Evolutionary conservation across 30 jellyfish, hydroid and myxozoan species (phyloP).

Genomic region (Cassiopea xamachana): DNA sequence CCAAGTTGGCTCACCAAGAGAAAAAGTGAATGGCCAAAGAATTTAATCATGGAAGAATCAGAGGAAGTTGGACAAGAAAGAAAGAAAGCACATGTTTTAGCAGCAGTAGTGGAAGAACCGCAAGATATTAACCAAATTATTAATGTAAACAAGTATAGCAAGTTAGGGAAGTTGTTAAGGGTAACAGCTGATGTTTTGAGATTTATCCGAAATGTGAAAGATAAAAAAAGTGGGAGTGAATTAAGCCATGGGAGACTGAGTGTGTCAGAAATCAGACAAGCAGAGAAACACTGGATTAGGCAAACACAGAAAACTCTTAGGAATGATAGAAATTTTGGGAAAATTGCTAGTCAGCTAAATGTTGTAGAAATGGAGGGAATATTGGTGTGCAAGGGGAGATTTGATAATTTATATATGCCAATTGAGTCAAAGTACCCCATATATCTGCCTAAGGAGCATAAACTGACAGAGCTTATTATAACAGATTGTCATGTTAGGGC

Average conservation of each 20-base stretch:
- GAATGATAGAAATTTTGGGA: background rate
- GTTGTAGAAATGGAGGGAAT: background rate
- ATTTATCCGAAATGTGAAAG: background rate
- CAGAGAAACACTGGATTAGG: constrained; percentile 22
- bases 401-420: background rate
- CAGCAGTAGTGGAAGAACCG: too few species aligned
- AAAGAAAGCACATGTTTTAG: too few species aligned
- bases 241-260: background rate
- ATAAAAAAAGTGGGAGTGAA: background rate
- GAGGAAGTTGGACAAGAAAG: too few species aligned
- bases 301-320: constrained; percentile 18
- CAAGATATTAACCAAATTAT: too few species aligned
- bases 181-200: constrained; percentile 34
- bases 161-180: background rate
- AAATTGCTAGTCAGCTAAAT: background rate
- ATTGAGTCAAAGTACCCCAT: constrained; percentile 23
- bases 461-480: too few species aligned
- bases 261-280: background rate
- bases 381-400: background rate
- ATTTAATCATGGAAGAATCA: too few species aligned
- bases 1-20: too few species aligned
- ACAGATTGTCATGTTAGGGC: too few species aligned
- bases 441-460: background rate
- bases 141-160: too few species aligned
- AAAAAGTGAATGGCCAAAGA: too few species aligned